Base-by-base conservation (phyloP, 2,888 invertebrate genomes). In the Priocnemis perturbator region DNA sequence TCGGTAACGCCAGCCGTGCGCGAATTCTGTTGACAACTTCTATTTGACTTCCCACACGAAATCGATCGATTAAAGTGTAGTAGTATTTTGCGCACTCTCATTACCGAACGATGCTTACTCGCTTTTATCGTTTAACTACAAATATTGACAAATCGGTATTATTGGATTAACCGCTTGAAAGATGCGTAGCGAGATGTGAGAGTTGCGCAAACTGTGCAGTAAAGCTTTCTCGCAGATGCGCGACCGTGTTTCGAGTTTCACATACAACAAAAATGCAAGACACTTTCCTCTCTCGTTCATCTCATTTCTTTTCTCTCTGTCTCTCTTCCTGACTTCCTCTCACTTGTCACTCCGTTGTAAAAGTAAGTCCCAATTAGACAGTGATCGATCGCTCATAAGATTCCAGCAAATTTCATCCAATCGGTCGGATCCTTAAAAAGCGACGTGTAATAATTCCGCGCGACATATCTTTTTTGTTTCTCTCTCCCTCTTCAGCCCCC, bases 381-480 rank as follows among this genome's bases (percentile, higher is more conserved):
- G 37, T 37, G 37, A 37, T 56, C 56, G 44, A 61, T 45, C 23
- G 56, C 7, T 37, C 37, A 37, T 11, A 9, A 37, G 11, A 5
- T 37, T 37, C 37, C 37, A 37, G 37, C 37, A 37, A 37, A 37
- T 37, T 11, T 3, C 1, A 37, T 37, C 37, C 11, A 37, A 37
- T 37, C 37, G 37, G 7, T 37, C 37, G 7, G 11, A 11, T 50
- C 50, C 17, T 50, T 19, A 50, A 17, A 50, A 50, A 50, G 50
- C 55, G 11, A 23, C 55, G 20, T 55, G 21, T 3, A 20, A 52
- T 52, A 47, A 60, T 26, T 57, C 57, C 64, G 21, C 47, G 62
- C 67, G 65, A 62, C 23, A n/a, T 65, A 62, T 66, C 19, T 47
- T 17, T 69, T 20, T 60, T 50, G 4, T 26, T 48, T 26, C 44